Percentiles rank a stretch among this genome's conserved stretches.
Evolutionary conservation across 2,797 vertebrate genomes (phyloP).

Genomic region (Clarias pachynema): DNA sequence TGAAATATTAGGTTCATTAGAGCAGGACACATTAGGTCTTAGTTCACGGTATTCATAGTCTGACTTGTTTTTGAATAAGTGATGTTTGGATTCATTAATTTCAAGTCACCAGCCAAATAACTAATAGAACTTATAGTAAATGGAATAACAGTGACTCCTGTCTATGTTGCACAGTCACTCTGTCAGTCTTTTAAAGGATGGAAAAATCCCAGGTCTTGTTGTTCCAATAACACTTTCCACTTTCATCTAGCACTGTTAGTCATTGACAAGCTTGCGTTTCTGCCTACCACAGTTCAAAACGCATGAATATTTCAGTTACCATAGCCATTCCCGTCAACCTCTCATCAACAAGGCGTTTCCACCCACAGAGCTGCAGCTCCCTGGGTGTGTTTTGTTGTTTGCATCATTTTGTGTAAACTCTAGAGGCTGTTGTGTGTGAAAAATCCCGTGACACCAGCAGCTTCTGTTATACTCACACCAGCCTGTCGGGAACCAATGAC

Average conservation of each 20-base stretch:
- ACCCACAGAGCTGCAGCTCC: background rate
- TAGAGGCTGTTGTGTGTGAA: background rate
- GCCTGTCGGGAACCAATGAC: background rate
- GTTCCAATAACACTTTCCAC: background rate
- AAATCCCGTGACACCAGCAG: background rate
- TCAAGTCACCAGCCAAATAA: background rate
- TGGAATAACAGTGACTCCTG: background rate
- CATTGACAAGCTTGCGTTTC: no score
- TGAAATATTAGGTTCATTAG: no score
- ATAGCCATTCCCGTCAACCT: background rate
- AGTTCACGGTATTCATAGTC: no score
- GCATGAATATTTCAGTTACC: background rate
- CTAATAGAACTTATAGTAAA: background rate
- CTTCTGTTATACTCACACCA: background rate
- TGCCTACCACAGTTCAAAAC: background rate
- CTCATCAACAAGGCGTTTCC: background rate
- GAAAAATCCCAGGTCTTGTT: background rate
- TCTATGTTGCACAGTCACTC: background rate
- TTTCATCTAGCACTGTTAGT: background rate
- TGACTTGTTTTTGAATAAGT: no score
- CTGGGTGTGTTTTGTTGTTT: slow-evolving; percentile 3
- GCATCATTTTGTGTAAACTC: slow-evolving; percentile 1
- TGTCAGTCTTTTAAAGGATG: background rate
- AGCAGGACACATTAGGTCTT: no score
- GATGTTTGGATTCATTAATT: background rate